Base-by-base conservation (phyloP, 2,113 vertebrate species). In the Forbesichthys papilliferus region DNA sequence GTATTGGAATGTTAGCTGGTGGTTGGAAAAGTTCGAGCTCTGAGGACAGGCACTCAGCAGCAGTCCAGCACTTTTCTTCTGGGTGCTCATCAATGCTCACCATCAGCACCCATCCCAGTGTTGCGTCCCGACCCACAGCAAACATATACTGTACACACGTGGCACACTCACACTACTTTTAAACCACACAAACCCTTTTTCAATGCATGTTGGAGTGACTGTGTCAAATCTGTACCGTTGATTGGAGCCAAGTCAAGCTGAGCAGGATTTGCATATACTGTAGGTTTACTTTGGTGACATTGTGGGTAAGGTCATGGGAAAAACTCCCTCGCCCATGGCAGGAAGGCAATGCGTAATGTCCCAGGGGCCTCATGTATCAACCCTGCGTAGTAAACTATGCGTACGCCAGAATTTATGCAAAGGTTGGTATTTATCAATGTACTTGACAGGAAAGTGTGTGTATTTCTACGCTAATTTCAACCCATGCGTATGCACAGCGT, bases 171-270 rank as follows among this genome's bases (percentile, higher is more conserved):
- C 34, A 27, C 12, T 46, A 42, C 42, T 60, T 76, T 74, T 33
- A 54, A 61, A 65, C 13, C 13, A 59, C 16, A 13, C 3, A 0
- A 64, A 9, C 5, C 14, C 3, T 47, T 67, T 67, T 68, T 57
- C 7, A 55, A 2, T 27, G 27, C 27, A 27, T 27, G 27, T 67
- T 61, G 70, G n/a, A 36, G 6, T 18, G 73, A 3, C 20, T 61
- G 11, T 52, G 20, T 66, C 48, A 11, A 12, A 53, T 12, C 7
- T n/a, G 57, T 48, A 27, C 27, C 27, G 27, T 27, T 27, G 27
- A 27, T 27, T 27, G 27, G 4, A 64, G 12, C 42, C 49, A 27
- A 4, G 47, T 75, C 69, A 79, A 64, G 64, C 64, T 74, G 78
- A 7, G 12, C 3, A 18, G 51, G 2, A 14, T 53, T 53, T 53